Conservation (phyloP, 2,888 invertebrate genomes). For the Margaritifera margaritifera region DNA sequence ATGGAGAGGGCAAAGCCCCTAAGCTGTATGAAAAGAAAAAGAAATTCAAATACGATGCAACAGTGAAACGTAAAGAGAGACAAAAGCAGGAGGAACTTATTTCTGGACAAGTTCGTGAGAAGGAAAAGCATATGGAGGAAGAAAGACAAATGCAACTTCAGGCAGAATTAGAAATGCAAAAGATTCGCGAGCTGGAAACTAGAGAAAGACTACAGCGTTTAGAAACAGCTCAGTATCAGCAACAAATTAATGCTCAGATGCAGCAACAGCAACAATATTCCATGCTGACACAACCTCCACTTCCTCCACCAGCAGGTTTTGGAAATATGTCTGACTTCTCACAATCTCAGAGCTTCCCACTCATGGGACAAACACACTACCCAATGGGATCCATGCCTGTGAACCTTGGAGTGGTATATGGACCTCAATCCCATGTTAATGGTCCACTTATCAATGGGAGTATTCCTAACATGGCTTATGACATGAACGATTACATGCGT, state of each 20-base stretch:
- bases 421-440: constrained; percentile 28
- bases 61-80: constrained; percentile 39
- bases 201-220: constrained; percentile 50
- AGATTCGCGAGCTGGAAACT: constrained; percentile 49
- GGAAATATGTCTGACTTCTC: constrained; percentile 14
- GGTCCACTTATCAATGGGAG: constrained; percentile 29
- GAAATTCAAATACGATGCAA: constrained; percentile 45
- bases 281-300: constrained; percentile 34
- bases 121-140: constrained; percentile 50
- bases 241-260: constrained; percentile 41
- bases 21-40: constrained; percentile 52
- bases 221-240: constrained; percentile 52
- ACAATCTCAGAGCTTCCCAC: constrained; percentile 18
- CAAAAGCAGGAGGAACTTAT: constrained; percentile 29
- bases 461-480: constrained; percentile 35
- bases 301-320: constrained; percentile 40
- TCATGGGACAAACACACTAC: not conserved
- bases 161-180: constrained; percentile 52
- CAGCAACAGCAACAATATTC: constrained; percentile 44
- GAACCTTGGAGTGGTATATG: constrained; percentile 31
- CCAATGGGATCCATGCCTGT: no score
- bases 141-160: constrained; percentile 51
- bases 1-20: constrained; percentile 28
- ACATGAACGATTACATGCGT: constrained; percentile 56
- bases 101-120: constrained; percentile 38